These are phyloP conservation scores for Antrozous pallidus DNA, from an alignment of 2,797 vertebrate species.

Conservation along the genomic window DNA sequence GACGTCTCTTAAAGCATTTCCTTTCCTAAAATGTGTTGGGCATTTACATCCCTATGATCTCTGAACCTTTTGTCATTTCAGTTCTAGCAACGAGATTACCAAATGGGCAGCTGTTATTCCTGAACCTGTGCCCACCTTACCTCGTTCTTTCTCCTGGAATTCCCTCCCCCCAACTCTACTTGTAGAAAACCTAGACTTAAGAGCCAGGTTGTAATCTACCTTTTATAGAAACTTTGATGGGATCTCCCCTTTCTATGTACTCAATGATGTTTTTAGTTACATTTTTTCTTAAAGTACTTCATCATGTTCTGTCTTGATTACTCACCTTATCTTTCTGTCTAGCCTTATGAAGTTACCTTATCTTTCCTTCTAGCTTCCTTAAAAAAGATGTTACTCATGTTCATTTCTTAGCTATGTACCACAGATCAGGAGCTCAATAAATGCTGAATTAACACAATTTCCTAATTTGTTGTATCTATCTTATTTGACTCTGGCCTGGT, in stretches of 20 bases:
- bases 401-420: neutral
- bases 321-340: neutral
- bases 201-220: neutral
- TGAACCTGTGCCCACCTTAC: neutral
- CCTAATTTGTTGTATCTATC: neutral
- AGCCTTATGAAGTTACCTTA: neutral
- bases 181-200: neutral
- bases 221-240: neutral
- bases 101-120: neutral
- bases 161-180: neutral
- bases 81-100: neutral
- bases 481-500: neutral
- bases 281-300: neutral
- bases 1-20: conserved; percentile 19
- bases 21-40: neutral
- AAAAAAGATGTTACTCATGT: neutral
- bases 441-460: neutral
- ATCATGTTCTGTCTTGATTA: neutral
- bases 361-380: neutral
- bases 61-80: neutral
- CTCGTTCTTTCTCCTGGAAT: neutral
- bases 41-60: neutral
- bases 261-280: neutral
- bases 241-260: neutral
- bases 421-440: neutral